Conservation (phyloP, 2,797 vertebrate species). For the Pseudochirops cupreus region DNA sequence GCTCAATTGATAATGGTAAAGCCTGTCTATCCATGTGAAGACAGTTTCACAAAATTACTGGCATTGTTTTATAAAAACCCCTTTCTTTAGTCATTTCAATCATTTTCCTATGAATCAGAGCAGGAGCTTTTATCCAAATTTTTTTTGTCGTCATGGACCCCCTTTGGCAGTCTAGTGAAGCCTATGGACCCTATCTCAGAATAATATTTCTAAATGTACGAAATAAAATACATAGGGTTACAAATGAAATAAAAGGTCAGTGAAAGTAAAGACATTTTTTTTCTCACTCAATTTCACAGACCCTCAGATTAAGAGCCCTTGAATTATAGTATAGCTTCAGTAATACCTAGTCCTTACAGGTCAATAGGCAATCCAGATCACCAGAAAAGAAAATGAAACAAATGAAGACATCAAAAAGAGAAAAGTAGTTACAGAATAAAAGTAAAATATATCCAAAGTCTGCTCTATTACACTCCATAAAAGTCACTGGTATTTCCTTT, state of each 20-base stretch:
- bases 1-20: conserved; percentile 38
- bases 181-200: neutral
- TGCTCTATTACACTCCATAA: conserved; percentile 7
- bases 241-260: neutral
- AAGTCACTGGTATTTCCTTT: neutral
- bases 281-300: neutral
- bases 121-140: neutral
- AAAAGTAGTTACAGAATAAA: conserved; percentile 38
- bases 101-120: neutral
- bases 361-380: neutral
- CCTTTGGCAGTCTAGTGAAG: neutral
- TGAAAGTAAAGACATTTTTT: neutral
- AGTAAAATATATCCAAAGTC: conserved; percentile 41
- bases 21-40: conserved; percentile 38
- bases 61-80: conserved; percentile 22
- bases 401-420: conserved; percentile 29
- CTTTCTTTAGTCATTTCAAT: conserved; percentile 10
- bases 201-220: neutral
- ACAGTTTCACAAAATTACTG: conserved; percentile 46
- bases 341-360: conserved; percentile 33
- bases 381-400: conserved; percentile 49
- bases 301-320: neutral
- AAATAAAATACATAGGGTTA: neutral
- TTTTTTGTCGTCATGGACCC: neutral
- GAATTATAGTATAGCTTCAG: conserved; percentile 30